Evolutionary conservation across 1,140 invertebrate genomes (phyloP), one percentile per base, ranked within the genome.

Genomic region (Rhynchophorus ferrugineus): DNA sequence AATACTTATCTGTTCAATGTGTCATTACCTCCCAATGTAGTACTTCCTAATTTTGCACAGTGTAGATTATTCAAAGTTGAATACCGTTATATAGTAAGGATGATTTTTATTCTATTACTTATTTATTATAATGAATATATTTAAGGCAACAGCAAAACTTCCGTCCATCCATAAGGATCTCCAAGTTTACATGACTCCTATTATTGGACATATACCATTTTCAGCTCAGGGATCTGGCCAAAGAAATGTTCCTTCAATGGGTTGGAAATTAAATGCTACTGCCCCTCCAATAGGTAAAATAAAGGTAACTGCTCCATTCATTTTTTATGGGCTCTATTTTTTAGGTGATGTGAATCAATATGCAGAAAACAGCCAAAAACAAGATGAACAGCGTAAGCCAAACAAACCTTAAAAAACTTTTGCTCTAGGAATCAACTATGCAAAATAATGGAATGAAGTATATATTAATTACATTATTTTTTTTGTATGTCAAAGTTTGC

Each of bases 31-130:
- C 55, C 42, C 8, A 49, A 54, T 43, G 42, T 41, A 8, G 1
- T 24, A 3, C 17, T 60, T 20, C 58, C 58, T 3, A 60, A 60
- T 44, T 60, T 60, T 44, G 37, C 51, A 3, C 46, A 57, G n/a
- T 60, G 58, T 16, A 44, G 37, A 37, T 21, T 60, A 14, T 60
- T 60, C 44, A 49, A 50, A 35, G 54, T 51, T 11, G 39, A 56
- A 33, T 56, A 59, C 29, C 13, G 20, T 8, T 59, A 49, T 34
- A 56, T 34, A 37, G 58, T 59, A 44, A 49, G 50, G 18, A 35
- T 14, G 17, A 6, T 35, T 29, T 29, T 29, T n/a, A n/a, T n/a
- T n/a, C n/a, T n/a, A n/a, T n/a, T n/a, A n/a, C n/a, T 41, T 41
- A 18, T 1, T 14, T 3, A 3, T 9, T 3, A 17, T 14, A 3